Evolutionary conservation across 2,113 vertebrate species (phyloP).

Genomic region (Oryctolagus cuniculus): DNA sequence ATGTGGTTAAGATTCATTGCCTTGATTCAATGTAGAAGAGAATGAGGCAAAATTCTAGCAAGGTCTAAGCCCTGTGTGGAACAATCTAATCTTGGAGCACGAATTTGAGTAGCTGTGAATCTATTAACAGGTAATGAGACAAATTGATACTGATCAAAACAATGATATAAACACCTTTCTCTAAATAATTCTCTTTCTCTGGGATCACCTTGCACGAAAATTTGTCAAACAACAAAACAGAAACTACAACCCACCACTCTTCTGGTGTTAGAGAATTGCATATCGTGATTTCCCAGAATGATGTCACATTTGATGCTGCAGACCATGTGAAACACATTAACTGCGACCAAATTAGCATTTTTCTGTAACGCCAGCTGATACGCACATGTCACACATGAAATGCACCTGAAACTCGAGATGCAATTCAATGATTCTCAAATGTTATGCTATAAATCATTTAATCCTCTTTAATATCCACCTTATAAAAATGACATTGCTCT

Average conservation of each 20-base stretch:
- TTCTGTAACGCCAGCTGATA: conserved; percentile 72
- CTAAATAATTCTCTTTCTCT: not conserved
- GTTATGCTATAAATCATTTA: conserved; percentile 37
- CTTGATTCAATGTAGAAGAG: not conserved
- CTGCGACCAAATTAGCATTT: conserved; percentile 78
- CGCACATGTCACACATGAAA: conserved; percentile 62
- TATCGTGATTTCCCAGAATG: conserved; percentile 60
- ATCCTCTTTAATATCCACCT: conserved; percentile 57
- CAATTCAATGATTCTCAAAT: conserved; percentile 65
- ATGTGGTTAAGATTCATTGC: not conserved
- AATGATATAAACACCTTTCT: not conserved
- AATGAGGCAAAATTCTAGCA: not conserved
- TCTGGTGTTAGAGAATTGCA: conserved; percentile 3
- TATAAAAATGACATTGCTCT: conserved; percentile 60
- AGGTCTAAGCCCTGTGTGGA: not conserved
- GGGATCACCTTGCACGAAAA: not conserved
- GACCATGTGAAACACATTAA: conserved; percentile 71
- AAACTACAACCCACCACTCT: not conserved
- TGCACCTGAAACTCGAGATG: conserved; percentile 10
- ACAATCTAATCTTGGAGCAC: not conserved
- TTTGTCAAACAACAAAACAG: not conserved
- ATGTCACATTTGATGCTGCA: conserved; percentile 64
- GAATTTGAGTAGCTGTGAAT: not conserved
- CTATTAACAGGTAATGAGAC: not conserved
- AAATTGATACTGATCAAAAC: not conserved